Evolutionary conservation across 2,113 vertebrate genomes (phyloP).

Genomic region (Nanger granti): DNA sequence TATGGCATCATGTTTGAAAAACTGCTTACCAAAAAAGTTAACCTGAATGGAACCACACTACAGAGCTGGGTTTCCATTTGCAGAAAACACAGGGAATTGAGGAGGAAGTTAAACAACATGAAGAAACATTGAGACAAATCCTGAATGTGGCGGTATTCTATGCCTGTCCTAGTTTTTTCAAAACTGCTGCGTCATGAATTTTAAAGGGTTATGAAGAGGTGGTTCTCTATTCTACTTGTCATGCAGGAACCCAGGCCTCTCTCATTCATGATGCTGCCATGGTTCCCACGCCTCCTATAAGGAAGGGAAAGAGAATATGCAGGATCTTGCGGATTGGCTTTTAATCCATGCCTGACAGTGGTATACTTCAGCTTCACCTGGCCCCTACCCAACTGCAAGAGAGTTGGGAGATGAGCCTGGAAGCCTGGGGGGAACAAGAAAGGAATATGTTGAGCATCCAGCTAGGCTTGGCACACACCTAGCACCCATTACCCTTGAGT

Average conservation of each 20-base stretch:
- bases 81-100: background rate
- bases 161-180: background rate
- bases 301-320: background rate
- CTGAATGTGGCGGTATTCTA: background rate
- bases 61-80: background rate
- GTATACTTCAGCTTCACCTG: background rate
- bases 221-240: background rate
- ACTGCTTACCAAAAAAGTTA: background rate
- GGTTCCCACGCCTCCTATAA: background rate
- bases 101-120: background rate
- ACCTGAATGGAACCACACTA: background rate
- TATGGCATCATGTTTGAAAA: background rate
- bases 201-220: background rate
- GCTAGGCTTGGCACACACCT: background rate
- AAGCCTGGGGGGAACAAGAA: background rate
- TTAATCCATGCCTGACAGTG: background rate
- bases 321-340: background rate
- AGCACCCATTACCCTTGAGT: background rate
- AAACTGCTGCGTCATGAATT: background rate
- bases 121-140: background rate
- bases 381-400: background rate
- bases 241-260: background rate
- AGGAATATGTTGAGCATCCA: background rate
- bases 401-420: background rate
- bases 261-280: background rate